Base-by-base conservation (phyloP, 2,113 vertebrate species). In the Calyptommatus sinebrachiatus region DNA sequence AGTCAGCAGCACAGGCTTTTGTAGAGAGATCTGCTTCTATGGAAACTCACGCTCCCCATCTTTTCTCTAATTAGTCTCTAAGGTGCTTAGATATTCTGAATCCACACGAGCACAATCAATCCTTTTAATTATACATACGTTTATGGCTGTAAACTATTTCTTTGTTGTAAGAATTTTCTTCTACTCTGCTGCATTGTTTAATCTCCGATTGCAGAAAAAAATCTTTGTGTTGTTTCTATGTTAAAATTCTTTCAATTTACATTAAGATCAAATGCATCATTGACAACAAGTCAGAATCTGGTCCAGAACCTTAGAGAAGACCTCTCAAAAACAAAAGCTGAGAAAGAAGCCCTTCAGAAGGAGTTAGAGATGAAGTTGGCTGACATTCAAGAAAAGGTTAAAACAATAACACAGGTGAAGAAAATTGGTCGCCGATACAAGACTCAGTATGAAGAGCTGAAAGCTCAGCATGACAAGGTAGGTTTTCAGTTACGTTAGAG, bases 341-440 rank as follows among this genome's bases (percentile, higher is more conserved):
- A 99, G 68, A 97, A 95, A 79, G 97, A 97, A 81, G 63, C 5
- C 3, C 88, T 97, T n/a, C 96, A 96, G 88, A 97, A 94, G 76
- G 96, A 98, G 1, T 11, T 97, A 22, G 96, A 97, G 29, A 85
- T 88, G 50, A 99, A 96, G 92, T 94, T 91, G 71, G 88, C 94
- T 60, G 98, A 99, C 53, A 94, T 99, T 77, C 96, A 95, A 87
- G 97, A 98, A 76, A 99, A 98, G 90, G 63, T 92, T 8, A 97
- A 95, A 94, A 99, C 97, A 14, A 98, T 99, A 90, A 97, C 94
- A 20, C 98, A 99, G 88, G 98, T 99, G 79, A 99, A 98, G 94
- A 99, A 98, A 93, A 98, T 99, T 4, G 98, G 97, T 7, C 96
- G 98, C 1, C 94, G 97, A 48, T 99, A 99, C 86, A 99, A 99